Conservation (phyloP, 2,888 invertebrate species). For the Mimas tiliae region DNA sequence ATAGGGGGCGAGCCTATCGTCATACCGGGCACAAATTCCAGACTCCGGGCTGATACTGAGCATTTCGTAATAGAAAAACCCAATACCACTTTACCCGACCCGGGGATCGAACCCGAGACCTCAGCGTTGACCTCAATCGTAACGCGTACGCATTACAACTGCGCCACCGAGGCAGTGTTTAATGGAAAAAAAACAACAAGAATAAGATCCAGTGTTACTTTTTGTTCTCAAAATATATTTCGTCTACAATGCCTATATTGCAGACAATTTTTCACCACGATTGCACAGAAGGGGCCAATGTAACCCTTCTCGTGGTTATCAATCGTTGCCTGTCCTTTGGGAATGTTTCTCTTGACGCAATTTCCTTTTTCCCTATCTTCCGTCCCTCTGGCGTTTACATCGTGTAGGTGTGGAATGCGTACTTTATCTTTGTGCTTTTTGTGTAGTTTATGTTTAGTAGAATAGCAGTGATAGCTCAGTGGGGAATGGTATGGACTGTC, state of each 20-base stretch:
- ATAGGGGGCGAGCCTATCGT: too few species aligned
- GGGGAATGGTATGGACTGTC: too few species aligned
- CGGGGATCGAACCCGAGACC: too few species aligned
- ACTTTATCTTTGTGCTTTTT: constrained; percentile 9
- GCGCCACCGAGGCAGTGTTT: too few species aligned
- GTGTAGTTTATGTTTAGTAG: background rate
- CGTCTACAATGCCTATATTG: background rate
- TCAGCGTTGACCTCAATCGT: too few species aligned
- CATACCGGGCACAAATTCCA: too few species aligned
- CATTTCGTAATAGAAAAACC: too few species aligned
- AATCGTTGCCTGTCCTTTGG: constrained; percentile 23
- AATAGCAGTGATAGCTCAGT: too few species aligned
- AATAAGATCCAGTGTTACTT: background rate
- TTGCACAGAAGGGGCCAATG: background rate
- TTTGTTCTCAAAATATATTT: background rate
- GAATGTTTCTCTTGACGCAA: constrained; percentile 25
- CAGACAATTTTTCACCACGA: constrained; percentile 6
- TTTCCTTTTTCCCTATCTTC: constrained; percentile 24
- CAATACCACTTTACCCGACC: too few species aligned
- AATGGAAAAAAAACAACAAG: too few species aligned
- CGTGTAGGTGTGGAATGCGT: background rate
- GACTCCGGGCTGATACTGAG: too few species aligned
- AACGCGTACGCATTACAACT: too few species aligned
- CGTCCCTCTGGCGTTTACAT: constrained; percentile 2
- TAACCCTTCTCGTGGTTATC: constrained; percentile 17